Conservation (phyloP, 2,797 vertebrate species). For the Merluccius polli region DNA sequence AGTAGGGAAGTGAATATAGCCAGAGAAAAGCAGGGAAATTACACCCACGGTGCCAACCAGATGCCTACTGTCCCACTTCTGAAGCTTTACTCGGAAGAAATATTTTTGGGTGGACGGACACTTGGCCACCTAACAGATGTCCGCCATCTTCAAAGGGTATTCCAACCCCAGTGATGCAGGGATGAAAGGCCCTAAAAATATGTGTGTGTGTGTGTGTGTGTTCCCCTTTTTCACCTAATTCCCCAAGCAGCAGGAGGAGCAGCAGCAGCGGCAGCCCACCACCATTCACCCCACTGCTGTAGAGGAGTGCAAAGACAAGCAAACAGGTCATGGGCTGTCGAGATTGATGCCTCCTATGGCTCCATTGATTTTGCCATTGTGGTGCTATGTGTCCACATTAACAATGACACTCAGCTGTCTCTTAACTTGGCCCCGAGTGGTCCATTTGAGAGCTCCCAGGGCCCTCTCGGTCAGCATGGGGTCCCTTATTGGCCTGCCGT, state of each 20-base stretch:
- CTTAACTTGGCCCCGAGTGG: slow-evolving; percentile 69
- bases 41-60: slow-evolving; percentile 43
- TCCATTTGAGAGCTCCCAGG: slow-evolving; percentile 69
- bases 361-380: slow-evolving; percentile 82
- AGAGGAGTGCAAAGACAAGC: slow-evolving; percentile 54
- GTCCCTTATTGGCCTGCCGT: slow-evolving; percentile 58
- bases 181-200: slow-evolving; percentile 52
- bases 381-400: slow-evolving; percentile 78
- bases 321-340: slow-evolving; percentile 64
- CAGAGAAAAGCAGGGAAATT: slow-evolving; percentile 22
- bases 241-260: too few relatives aligned
- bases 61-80: slow-evolving; percentile 53
- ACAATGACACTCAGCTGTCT: slow-evolving; percentile 78
- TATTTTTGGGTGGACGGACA: slow-evolving; percentile 44
- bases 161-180: slow-evolving; percentile 49
- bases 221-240: neutral
- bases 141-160: slow-evolving; percentile 57
- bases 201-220: slow-evolving; percentile 9
- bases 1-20: slow-evolving; percentile 14
- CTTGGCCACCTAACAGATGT: slow-evolving; percentile 54
- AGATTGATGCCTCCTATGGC: slow-evolving; percentile 80
- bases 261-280: slow-evolving; percentile 27
- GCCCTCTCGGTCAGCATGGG: slow-evolving; percentile 56
- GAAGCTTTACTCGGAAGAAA: slow-evolving; percentile 57
- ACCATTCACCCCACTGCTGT: slow-evolving; percentile 51